A percentile compares a stretch with the other conserved stretches of the same genome.
Evolutionary conservation across 2,888 invertebrate species (phyloP).

Genomic region (Sminthurides aquaticus): DNA sequence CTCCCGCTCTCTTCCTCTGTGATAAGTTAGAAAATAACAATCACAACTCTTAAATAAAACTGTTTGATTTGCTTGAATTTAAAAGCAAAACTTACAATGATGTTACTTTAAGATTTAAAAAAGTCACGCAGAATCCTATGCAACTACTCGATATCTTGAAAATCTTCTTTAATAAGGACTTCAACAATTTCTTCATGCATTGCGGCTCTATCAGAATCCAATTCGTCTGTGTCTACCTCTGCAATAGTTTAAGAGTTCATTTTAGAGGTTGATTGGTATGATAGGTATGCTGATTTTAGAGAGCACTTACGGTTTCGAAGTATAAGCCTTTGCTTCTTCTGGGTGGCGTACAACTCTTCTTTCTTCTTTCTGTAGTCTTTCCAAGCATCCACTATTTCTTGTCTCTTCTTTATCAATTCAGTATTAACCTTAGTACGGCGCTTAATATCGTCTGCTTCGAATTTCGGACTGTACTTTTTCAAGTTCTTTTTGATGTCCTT

Average conservation of each 20-base stretch:
- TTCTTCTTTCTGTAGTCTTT: constrained; percentile 70
- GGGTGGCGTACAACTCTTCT: constrained; percentile 64
- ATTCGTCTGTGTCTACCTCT: constrained; percentile 91
- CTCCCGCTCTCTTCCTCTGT: neutral
- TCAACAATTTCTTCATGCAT: constrained; percentile 92
- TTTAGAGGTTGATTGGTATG: neutral
- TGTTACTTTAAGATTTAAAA: neutral
- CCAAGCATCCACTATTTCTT: constrained; percentile 77
- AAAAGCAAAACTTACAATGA: neutral
- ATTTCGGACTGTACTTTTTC: constrained; percentile 92
- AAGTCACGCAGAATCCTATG: constrained; percentile 11
- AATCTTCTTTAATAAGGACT: constrained; percentile 77
- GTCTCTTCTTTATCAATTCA: constrained; percentile 86
- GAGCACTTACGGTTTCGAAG: constrained; percentile 70
- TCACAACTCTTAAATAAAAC: neutral
- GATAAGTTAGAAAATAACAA: neutral
- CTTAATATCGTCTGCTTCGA: constrained; percentile 93
- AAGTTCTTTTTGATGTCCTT: constrained; percentile 95
- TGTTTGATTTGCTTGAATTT: neutral
- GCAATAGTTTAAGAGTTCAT: constrained; percentile 44
- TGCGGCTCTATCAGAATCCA: constrained; percentile 75
- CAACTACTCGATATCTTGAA: constrained; percentile 36
- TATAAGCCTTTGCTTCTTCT: constrained; percentile 72
- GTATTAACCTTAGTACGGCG: constrained; percentile 86
- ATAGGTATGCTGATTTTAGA: neutral